A percentile compares a stretch with the other conserved stretches of the same genome.
Evolutionary conservation across 2,113 vertebrate species (phyloP).

Genomic region (Tursiops truncatus): DNA sequence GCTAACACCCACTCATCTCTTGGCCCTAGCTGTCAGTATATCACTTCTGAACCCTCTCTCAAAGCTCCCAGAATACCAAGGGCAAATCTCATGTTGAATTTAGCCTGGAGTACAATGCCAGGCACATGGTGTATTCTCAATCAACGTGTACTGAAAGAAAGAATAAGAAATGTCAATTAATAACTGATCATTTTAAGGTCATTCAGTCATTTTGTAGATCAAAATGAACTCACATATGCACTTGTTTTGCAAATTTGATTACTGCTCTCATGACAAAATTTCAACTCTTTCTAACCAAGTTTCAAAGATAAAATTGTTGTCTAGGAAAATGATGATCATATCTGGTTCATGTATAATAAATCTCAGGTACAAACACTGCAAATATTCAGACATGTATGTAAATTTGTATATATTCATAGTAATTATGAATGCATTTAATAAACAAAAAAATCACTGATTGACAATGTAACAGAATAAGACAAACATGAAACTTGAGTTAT

Average conservation of each 20-base stretch:
- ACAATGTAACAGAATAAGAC: not conserved
- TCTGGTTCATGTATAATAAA: not conserved
- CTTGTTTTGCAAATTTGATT: slow-evolving; percentile 7
- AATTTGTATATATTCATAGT: not conserved
- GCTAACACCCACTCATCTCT: not conserved
- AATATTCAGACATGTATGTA: not conserved
- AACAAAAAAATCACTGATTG: not conserved
- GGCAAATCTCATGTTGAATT: not conserved
- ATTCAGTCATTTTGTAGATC: not conserved
- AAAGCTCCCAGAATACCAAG: not conserved
- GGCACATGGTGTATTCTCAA: not conserved
- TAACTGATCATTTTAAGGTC: not conserved
- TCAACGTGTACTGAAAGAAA: not conserved
- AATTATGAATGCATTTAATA: not conserved
- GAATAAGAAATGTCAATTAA: not conserved
- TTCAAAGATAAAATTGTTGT: not conserved
- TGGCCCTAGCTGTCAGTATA: not conserved
- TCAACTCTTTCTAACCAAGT: not conserved
- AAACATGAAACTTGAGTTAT: not conserved
- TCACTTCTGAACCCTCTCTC: not conserved
- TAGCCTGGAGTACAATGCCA: not conserved
- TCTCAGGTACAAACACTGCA: not conserved
- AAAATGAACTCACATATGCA: not conserved
- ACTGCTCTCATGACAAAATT: not conserved
- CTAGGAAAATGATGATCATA: not conserved